Evolutionary conservation across 2,888 invertebrate genomes (phyloP).

Genomic region (Apeira syringaria): DNA sequence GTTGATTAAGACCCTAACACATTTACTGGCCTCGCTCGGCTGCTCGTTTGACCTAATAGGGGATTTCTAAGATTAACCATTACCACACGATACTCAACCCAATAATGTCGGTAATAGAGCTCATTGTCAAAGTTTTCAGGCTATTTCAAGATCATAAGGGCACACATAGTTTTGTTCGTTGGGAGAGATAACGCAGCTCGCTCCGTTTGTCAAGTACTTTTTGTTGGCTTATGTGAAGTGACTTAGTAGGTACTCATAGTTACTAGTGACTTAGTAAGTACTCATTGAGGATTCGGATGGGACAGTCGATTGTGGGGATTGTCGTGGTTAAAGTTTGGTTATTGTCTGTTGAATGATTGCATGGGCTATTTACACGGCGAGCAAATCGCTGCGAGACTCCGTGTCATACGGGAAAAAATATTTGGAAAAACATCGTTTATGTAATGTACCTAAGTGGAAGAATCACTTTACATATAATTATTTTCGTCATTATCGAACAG

Average conservation of each 20-base stretch:
- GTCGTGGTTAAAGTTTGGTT: not conserved
- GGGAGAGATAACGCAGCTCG: slow-evolving; percentile 26
- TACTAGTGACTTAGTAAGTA: slow-evolving; percentile 1
- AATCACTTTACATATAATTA: no score
- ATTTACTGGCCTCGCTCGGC: slow-evolving; percentile 31
- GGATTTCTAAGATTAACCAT: slow-evolving; percentile 29
- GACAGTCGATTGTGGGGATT: not conserved
- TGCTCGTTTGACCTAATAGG: slow-evolving; percentile 32
- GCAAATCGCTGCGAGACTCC: no score
- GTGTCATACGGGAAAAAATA: no score
- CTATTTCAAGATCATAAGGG: slow-evolving; percentile 27
- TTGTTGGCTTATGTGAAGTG: slow-evolving; percentile 27
- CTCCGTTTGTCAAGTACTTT: slow-evolving; percentile 29
- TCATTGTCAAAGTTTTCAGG: not conserved
- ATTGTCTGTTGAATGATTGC: no score
- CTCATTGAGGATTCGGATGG: slow-evolving; percentile 21
- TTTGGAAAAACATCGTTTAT: no score
- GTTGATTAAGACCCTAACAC: slow-evolving; percentile 31
- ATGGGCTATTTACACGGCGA: no score
- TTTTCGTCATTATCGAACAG: no score
- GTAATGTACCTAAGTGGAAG: no score
- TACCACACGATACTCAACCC: not conserved
- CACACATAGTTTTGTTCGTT: slow-evolving; percentile 31
- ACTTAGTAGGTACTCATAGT: not conserved
- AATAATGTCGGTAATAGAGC: slow-evolving; percentile 4